Base-by-base conservation (phyloP, 2,888 invertebrate genomes). In the Camptogramma bilineatum region DNA sequence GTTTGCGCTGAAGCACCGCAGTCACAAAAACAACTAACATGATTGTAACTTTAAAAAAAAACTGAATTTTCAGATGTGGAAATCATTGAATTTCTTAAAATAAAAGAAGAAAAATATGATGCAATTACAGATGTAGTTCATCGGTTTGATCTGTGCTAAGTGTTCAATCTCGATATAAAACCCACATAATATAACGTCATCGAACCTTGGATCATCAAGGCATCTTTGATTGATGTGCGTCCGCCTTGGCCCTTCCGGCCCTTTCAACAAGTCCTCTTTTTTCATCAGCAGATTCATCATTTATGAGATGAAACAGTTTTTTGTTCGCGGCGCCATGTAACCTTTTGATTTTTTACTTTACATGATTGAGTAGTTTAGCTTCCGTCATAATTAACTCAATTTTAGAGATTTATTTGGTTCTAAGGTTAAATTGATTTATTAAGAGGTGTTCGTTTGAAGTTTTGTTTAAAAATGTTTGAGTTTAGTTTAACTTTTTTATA, bases 221-320 rank as follows among this genome's bases (percentile, higher is more conserved):
- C 61, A 69, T 70, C 73, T 69, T 50, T 83, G 84, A 83, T 84
- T 81, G 84, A 84, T 83, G 80, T 74, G 73, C 73, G 66, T 71
- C 47, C 73, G 74, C 73, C 76, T 79, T 80, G 31, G 21, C 79
- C 78, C 81, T 86, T 84, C 87, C 87, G 86, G 85, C 75, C 81
- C 80, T 81, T 79, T 78, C 78, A 72, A 77, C 83, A 78, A 81
- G 70, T 81, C 79, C 76, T 75, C 80, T 81, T 83, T 83, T 82
- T 78, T 74, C 74, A 76, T 70, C 70, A 68, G 57, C 73, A 75
- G 78, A 83, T 89, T 84, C 82, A 86, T 86, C 84, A 86, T 84
- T 81, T 83, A 73, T 52, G 74, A 88, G 86, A 87, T 88, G 87
- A 88, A 88, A 86, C 84, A 76, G 74, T 80, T 88, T 86, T 86